Conservation (phyloP, 1,140 invertebrate species). For the Drosophila persimilis region DNA sequence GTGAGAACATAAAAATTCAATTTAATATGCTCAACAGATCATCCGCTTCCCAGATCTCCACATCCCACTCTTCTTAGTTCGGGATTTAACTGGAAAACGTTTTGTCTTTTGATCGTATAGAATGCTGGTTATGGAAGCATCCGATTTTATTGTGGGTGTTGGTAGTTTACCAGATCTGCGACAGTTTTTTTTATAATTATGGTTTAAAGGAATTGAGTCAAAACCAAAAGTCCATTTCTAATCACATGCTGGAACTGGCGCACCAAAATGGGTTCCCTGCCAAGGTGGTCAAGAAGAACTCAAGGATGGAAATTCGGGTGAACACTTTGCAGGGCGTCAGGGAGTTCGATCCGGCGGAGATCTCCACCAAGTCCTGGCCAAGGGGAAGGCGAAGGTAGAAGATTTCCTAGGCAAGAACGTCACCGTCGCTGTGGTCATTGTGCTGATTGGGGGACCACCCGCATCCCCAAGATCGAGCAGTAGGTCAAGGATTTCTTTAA, state of each 20-base stretch:
- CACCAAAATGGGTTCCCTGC: constrained; percentile 85
- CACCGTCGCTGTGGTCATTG: constrained; percentile 99
- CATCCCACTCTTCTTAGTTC: neutral
- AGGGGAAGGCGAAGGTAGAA: constrained; percentile 99
- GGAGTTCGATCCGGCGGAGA: constrained; percentile 97
- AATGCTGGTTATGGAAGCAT: constrained; percentile 25
- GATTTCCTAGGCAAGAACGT: constrained; percentile 98
- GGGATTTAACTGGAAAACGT: constrained; percentile 58
- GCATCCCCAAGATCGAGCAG: constrained; percentile 99
- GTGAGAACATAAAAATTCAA: constrained; percentile 81
- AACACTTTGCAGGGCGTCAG: constrained; percentile 91
- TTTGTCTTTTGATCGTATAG: constrained; percentile 65
- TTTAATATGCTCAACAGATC: constrained; percentile 65
- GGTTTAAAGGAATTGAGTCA: no score
- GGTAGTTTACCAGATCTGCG: neutral
- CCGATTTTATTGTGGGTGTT: constrained; percentile 20
- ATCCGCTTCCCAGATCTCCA: constrained; percentile 6
- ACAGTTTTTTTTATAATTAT: constrained; percentile 29
- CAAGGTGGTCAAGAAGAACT: constrained; percentile 91
- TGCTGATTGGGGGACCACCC: constrained; percentile 99
- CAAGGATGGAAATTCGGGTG: constrained; percentile 92
- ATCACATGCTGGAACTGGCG: no score
- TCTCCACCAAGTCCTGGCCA: constrained; percentile 97
- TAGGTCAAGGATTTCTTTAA: constrained; percentile 99
- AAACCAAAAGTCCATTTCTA: no score